Conservation (phyloP, 2,888 invertebrate species). For the Lasiommata megera region DNA sequence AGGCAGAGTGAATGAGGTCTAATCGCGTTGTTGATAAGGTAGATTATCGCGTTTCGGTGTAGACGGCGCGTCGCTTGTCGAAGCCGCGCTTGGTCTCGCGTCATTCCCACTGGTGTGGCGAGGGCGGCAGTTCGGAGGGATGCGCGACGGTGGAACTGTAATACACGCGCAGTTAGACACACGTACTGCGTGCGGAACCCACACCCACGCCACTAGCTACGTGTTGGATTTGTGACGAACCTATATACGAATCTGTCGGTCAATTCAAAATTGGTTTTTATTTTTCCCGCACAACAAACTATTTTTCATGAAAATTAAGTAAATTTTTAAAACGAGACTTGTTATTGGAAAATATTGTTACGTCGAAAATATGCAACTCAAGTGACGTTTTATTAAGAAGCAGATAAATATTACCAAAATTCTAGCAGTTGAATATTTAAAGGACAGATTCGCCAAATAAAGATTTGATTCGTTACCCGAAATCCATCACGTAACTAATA, state of each 20-base stretch:
- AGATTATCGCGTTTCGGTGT: slow-evolving; percentile 52
- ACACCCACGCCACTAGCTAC: slow-evolving; percentile 45
- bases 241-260: background rate
- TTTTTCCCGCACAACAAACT: too few relatives aligned
- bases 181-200: slow-evolving; percentile 34
- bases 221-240: slow-evolving; percentile 34
- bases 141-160: slow-evolving; percentile 98
- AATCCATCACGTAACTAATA: slow-evolving; percentile 51
- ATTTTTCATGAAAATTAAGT: too few relatives aligned
- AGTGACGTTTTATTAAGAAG: too few relatives aligned
- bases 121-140: slow-evolving; percentile 98
- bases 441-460: background rate
- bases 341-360: too few relatives aligned
- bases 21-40: background rate
- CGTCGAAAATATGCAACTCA: too few relatives aligned
- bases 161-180: slow-evolving; percentile 47
- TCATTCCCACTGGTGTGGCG: slow-evolving; percentile 99
- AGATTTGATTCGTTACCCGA: slow-evolving; percentile 29
- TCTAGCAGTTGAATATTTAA: too few relatives aligned
- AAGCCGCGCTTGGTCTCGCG: slow-evolving; percentile 71
- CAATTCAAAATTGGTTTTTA: background rate
- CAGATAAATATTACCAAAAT: too few relatives aligned
- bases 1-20: background rate
- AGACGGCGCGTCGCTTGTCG: slow-evolving; percentile 57
- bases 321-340: too few relatives aligned